These are phyloP conservation scores for Menura novaehollandiae DNA, from an alignment of 2,113 vertebrate genomes.

Conservation along the genomic window DNA sequence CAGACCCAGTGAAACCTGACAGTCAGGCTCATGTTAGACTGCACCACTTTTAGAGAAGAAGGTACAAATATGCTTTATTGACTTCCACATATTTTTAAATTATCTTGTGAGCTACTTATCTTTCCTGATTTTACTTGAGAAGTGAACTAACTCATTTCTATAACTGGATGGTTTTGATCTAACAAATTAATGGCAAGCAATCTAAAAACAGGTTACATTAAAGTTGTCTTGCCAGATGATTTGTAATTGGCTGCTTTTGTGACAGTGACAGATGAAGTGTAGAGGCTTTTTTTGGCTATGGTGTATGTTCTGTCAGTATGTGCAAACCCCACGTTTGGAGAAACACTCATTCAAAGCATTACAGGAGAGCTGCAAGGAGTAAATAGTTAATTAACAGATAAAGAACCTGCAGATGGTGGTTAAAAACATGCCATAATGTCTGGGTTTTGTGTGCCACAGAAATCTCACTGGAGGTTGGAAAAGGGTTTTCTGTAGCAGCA, in stretches of 20 bases:
- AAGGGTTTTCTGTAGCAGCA: background rate
- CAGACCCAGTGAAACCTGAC: background rate
- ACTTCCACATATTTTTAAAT: background rate
- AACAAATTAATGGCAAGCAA: background rate
- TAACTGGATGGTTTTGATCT: background rate
- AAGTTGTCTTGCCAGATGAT: background rate
- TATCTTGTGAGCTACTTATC: background rate
- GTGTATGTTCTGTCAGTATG: background rate
- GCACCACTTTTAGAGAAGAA: background rate
- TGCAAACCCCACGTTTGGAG: background rate
- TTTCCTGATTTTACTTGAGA: background rate
- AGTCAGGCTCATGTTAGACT: background rate
- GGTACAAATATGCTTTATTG: background rate
- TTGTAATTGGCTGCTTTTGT: background rate
- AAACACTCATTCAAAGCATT: background rate
- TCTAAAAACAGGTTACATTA: background rate
- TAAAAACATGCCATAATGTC: background rate
- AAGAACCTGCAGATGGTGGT: conserved; percentile 13
- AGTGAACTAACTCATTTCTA: background rate
- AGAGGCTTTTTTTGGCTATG: background rate
- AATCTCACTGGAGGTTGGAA: background rate
- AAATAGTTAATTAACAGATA: conserved; percentile 10
- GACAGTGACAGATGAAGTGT: background rate
- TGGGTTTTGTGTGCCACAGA: background rate
- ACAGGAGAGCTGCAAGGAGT: background rate